phyloP scores from a whole-genome alignment of 2,888 invertebrate genomes.

The Meteorus cinctellus region DNA sequence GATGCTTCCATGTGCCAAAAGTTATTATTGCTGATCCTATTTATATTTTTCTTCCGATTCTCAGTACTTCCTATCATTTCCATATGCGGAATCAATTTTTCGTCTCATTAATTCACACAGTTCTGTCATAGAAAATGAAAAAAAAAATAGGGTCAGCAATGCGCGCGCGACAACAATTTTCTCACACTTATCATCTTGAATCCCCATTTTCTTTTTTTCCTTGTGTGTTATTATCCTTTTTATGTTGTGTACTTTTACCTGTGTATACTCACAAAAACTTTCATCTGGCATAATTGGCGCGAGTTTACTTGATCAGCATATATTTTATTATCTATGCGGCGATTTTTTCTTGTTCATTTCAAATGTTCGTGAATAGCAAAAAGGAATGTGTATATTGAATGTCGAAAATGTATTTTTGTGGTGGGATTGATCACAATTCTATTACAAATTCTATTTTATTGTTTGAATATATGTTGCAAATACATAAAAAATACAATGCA shows the following conservation, averaged over 20 bases:
- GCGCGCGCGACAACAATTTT: constrained; percentile 54
- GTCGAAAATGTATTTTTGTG: not conserved
- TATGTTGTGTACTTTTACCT: constrained; percentile 46
- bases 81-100: too few species aligned
- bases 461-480: not conserved
- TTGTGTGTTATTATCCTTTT: constrained; percentile 15
- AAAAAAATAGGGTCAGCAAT: constrained; percentile 60
- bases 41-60: not conserved
- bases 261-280: constrained; percentile 41
- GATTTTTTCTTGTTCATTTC: not conserved
- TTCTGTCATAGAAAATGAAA: not conserved
- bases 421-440: not conserved
- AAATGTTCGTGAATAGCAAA: not conserved
- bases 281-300: constrained; percentile 61
- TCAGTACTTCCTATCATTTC: too few species aligned
- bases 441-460: constrained; percentile 13
- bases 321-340: constrained; percentile 3
- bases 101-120: not conserved
- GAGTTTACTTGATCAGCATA: constrained; percentile 65
- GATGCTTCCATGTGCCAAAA: constrained; percentile 42
- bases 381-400: not conserved
- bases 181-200: constrained; percentile 58
- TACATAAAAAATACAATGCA: constrained; percentile 10
- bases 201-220: constrained; percentile 46
- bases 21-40: constrained; percentile 34